These are phyloP conservation scores for Lutjanus erythropterus DNA, from an alignment of 2,113 vertebrate genomes.

Conservation along the genomic window DNA sequence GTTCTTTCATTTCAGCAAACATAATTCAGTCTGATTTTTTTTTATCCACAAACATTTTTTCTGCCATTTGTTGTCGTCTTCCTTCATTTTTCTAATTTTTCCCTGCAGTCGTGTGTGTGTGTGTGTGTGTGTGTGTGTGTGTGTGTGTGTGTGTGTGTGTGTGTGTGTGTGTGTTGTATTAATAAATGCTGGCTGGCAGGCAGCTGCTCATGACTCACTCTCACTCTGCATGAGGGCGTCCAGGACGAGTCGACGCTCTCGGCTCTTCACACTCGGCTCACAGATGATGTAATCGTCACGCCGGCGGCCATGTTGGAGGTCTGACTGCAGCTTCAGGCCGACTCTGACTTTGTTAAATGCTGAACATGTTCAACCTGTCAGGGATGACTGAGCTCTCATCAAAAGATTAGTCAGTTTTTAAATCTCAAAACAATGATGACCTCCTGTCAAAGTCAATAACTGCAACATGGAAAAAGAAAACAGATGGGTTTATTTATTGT, in stretches of 20 bases:
- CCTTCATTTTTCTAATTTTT: not conserved
- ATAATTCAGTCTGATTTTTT: not conserved
- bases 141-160: not conserved
- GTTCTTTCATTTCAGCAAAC: not conserved
- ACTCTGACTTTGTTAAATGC: not conserved
- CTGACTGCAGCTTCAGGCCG: not conserved
- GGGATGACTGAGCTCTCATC: no score
- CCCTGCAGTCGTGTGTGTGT: conserved; percentile 1
- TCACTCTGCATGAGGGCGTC: conserved; percentile 2
- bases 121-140: not conserved
- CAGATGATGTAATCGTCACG: not conserved
- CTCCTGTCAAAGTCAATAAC: no score
- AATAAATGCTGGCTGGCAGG: conserved; percentile 21
- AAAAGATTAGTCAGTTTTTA: no score
- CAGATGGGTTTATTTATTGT: no score
- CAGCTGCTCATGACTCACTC: conserved; percentile 45
- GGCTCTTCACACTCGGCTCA: not conserved
- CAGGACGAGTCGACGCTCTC: conserved; percentile 5
- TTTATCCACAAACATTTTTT: not conserved
- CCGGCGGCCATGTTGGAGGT: conserved; percentile 7
- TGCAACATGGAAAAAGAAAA: no score
- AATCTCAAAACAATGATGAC: no score
- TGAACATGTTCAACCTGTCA: no score
- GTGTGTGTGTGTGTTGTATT: conserved; percentile 7
- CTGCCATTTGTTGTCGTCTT: not conserved